phyloP scores from a whole-genome alignment of 2,888 invertebrate genomes.

The Opisthograptis luteolata region DNA sequence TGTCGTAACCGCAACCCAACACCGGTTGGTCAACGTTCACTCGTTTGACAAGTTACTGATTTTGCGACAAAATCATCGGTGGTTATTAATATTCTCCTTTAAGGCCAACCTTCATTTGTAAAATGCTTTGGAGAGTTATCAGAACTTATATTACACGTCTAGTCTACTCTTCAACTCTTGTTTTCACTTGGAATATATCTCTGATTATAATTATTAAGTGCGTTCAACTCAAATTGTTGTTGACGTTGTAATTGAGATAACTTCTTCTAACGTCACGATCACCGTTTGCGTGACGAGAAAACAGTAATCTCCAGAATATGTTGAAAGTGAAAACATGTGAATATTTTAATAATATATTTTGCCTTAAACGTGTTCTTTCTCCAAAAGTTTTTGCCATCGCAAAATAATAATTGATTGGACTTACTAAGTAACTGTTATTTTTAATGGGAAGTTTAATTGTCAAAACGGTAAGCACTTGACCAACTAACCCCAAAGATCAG shows the following conservation, averaged over 20 bases:
- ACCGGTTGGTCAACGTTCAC: constrained; percentile 53
- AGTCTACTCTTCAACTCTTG: neutral
- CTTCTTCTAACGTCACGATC: constrained; percentile 37
- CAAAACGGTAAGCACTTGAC: constrained; percentile 16
- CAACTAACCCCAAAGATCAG: constrained; percentile 16
- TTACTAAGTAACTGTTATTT: too few species aligned
- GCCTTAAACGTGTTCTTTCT: neutral
- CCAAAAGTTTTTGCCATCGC: neutral
- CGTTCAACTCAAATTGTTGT: constrained; percentile 48
- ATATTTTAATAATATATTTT: constrained; percentile 2
- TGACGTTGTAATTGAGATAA: constrained; percentile 54
- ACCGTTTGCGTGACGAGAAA: constrained; percentile 51
- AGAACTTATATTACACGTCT: neutral
- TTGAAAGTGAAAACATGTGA: constrained; percentile 56
- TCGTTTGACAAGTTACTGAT: constrained; percentile 47
- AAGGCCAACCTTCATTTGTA: constrained; percentile 3
- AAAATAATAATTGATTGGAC: neutral
- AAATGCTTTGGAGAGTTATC: neutral
- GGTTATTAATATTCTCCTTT: constrained; percentile 32
- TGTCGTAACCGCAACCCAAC: constrained; percentile 48
- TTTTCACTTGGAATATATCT: constrained; percentile 5
- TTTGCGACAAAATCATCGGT: constrained; percentile 41
- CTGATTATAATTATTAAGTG: neutral
- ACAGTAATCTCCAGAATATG: constrained; percentile 47
- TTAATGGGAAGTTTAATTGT: constrained; percentile 4